Conservation (phyloP, 2,888 invertebrate genomes). For the Dasypogon diadema region DNA sequence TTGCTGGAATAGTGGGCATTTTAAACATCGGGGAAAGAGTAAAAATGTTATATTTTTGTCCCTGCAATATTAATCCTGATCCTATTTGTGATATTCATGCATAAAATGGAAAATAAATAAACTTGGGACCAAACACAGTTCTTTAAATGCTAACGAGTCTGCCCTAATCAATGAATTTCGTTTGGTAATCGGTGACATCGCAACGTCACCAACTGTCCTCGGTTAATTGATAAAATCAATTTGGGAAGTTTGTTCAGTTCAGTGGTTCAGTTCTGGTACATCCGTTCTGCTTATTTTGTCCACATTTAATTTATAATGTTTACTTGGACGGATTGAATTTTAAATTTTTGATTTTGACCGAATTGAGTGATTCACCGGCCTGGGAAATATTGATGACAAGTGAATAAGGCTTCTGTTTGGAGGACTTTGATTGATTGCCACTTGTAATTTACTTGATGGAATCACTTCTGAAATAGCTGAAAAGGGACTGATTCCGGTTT, state of each 20-base stretch:
- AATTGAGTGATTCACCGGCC: constrained; percentile 13
- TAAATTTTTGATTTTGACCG: constrained; percentile 32
- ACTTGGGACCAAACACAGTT: background rate
- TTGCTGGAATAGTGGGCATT: too few species aligned
- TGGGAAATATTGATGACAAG: constrained; percentile 11
- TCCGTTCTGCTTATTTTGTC: background rate
- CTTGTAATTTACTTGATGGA: background rate
- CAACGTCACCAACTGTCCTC: constrained; percentile 16
- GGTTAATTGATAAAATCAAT: constrained; percentile 41
- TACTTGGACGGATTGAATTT: constrained; percentile 34
- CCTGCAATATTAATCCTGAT: too few species aligned
- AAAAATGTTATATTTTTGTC: too few species aligned
- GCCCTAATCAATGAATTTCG: constrained; percentile 31
- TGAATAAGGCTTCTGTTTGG: background rate
- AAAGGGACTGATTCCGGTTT: background rate
- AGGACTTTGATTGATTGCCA: background rate
- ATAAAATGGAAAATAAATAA: constrained; percentile 23
- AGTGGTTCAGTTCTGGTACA: constrained; percentile 16
- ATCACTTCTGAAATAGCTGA: background rate
- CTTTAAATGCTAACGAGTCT: constrained; percentile 13
- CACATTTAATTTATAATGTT: constrained; percentile 30
- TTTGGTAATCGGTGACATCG: constrained; percentile 15
- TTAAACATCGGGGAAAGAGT: too few species aligned
- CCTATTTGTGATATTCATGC: too few species aligned
- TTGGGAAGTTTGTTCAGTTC: constrained; percentile 27